Conservation (phyloP, 2,113 vertebrate species). For the Upupa epops region DNA sequence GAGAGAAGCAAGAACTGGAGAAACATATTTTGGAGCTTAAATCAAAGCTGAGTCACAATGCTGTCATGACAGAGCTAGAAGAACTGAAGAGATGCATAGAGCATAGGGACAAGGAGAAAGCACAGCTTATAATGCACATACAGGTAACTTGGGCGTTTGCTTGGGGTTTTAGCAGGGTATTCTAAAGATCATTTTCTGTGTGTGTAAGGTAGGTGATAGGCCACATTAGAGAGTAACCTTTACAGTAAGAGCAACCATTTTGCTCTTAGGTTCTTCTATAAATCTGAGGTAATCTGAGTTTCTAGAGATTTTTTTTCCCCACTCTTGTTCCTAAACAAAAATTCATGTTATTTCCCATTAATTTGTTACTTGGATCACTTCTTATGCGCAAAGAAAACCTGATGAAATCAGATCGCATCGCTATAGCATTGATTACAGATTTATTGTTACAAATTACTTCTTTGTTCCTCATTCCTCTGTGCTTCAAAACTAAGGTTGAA, state of each 20-base stretch:
- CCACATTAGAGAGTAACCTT: background rate
- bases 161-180: background rate
- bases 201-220: background rate
- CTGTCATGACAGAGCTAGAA: constrained; percentile 80
- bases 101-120: constrained; percentile 84
- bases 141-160: constrained; percentile 74
- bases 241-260: background rate
- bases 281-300: background rate
- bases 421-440: background rate
- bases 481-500: background rate
- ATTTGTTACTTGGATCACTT: background rate
- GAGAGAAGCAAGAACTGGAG: constrained; percentile 80
- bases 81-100: constrained; percentile 84
- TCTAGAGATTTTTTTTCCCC: background rate
- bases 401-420: too few relatives aligned
- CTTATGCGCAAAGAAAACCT: background rate
- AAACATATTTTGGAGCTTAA: constrained; percentile 83
- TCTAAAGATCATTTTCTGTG: background rate
- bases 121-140: constrained; percentile 79
- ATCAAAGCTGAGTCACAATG: constrained; percentile 75
- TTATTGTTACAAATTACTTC: background rate
- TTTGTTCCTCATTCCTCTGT: background rate
- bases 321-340: background rate
- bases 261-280: background rate
- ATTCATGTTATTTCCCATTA: background rate